Percentiles rank a stretch among this genome's conserved stretches.
Evolutionary conservation across 92 coral and sea anemone genomes (phyloP).

Genomic region (Diadumene lineata): DNA sequence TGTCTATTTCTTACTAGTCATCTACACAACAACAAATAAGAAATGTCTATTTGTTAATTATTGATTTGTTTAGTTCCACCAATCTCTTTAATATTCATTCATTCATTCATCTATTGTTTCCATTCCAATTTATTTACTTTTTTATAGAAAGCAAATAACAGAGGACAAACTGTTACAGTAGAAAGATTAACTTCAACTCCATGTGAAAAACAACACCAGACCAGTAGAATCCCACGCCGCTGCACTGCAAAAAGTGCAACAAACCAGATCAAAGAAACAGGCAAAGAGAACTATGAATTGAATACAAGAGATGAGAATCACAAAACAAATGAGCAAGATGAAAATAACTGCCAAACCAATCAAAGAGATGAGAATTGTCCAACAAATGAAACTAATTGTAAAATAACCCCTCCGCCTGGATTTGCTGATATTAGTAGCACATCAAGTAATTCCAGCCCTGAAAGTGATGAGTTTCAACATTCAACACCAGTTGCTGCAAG

Average conservation of each 20-base stretch:
- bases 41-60: too few relatives aligned
- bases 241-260: slow-evolving; percentile 1
- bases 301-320: not conserved
- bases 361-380: not conserved
- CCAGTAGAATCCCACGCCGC: slow-evolving; percentile 32
- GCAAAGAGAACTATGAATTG: not conserved
- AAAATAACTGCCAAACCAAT: not conserved
- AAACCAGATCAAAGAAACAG: not conserved
- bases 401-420: too few relatives aligned
- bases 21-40: too few relatives aligned
- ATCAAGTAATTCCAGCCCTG: too few relatives aligned
- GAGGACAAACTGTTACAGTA: not conserved
- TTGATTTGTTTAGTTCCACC: too few relatives aligned
- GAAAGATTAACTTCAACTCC: not conserved
- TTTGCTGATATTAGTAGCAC: too few relatives aligned
- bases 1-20: too few relatives aligned
- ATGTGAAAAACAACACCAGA: not conserved
- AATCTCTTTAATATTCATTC: too few relatives aligned
- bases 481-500: slow-evolving; percentile 58
- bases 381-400: not conserved
- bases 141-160: slow-evolving; percentile 3
- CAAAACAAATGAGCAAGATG: not conserved
- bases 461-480: not conserved
- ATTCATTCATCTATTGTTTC: too few relatives aligned
- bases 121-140: not conserved